Evolutionary conservation across 2,797 vertebrate species (phyloP).

Genomic region (Potorous gilbertii): DNA sequence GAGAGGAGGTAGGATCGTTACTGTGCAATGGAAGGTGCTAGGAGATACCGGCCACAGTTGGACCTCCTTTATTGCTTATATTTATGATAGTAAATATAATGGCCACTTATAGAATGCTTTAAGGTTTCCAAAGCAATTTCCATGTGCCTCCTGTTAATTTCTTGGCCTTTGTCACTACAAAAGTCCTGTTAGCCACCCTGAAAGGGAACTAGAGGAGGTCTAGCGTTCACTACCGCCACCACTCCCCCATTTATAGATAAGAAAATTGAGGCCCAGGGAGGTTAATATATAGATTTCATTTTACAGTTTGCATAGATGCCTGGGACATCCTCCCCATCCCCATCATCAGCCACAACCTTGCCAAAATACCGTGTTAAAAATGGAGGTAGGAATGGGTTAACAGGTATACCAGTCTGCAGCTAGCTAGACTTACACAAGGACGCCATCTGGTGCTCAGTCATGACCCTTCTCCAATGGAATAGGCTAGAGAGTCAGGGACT

Average conservation of each 20-base stretch:
- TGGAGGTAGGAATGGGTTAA: neutral
- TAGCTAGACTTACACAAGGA: neutral
- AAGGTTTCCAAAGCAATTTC: neutral
- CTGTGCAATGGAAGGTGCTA: neutral
- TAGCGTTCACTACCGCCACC: too few species aligned
- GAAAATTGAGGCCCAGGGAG: neutral
- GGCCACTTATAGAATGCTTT: neutral
- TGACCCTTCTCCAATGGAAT: neutral
- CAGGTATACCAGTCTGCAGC: accelerated
- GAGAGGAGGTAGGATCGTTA: neutral
- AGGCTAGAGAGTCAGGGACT: neutral
- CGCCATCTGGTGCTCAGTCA: conserved; percentile 54
- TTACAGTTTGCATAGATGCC: neutral
- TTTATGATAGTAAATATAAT: neutral
- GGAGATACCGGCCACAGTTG: neutral
- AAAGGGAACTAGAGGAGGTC: too few species aligned
- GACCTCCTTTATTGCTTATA: neutral
- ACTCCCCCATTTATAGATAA: too few species aligned
- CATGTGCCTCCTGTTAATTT: neutral
- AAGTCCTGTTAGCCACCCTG: neutral
- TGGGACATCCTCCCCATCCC: neutral
- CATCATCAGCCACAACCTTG: neutral
- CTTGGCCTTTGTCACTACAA: neutral
- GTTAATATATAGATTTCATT: neutral
- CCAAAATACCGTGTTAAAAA: neutral